Evolutionary conservation across 2,888 invertebrate species (phyloP).

Genomic region (Eurytoma californica): DNA sequence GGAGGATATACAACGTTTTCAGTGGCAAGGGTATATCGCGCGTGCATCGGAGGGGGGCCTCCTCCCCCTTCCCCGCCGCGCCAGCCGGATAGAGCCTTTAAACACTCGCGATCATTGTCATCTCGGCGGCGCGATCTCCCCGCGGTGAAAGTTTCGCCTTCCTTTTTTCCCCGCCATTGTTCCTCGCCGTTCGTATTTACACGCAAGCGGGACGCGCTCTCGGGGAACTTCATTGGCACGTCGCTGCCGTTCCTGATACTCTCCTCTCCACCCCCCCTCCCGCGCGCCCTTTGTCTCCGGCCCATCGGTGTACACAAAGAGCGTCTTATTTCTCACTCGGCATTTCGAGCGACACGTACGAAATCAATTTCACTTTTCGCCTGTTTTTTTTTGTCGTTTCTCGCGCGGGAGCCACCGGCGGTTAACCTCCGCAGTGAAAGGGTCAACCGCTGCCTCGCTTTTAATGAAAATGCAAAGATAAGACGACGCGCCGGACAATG

Average conservation of each 20-base stretch:
- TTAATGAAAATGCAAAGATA: slow-evolving; percentile 50
- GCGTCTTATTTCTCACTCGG: slow-evolving; percentile 26
- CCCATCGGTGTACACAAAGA: slow-evolving; percentile 3
- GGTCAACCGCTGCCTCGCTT: slow-evolving; percentile 1
- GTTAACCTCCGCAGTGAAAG: slow-evolving; percentile 30
- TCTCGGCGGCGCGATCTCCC: slow-evolving; percentile 19
- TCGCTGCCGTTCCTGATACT: slow-evolving; percentile 13
- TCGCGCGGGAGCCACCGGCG: neutral
- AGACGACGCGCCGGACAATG: neutral
- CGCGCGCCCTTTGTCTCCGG: neutral
- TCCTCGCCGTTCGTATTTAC: neutral
- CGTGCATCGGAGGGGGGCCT: slow-evolving; percentile 39
- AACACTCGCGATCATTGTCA: slow-evolving; percentile 49
- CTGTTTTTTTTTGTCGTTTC: slow-evolving; percentile 6
- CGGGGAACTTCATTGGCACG: slow-evolving; percentile 47
- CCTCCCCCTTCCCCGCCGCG: no score
- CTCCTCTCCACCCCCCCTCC: neutral
- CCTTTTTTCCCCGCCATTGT: slow-evolving; percentile 41
- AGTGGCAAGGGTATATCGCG: slow-evolving; percentile 54
- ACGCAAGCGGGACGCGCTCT: neutral
- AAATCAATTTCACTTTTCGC: slow-evolving; percentile 51
- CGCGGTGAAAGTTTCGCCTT: slow-evolving; percentile 47
- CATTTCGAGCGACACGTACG: slow-evolving; percentile 21
- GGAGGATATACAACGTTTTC: slow-evolving; percentile 39
- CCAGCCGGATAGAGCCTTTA: slow-evolving; percentile 45